A percentile compares a stretch with the other conserved stretches of the same genome.
These are phyloP conservation scores for Chlorops oryzae DNA, from an alignment of 1,140 invertebrate species.

Conservation along the genomic window DNA sequence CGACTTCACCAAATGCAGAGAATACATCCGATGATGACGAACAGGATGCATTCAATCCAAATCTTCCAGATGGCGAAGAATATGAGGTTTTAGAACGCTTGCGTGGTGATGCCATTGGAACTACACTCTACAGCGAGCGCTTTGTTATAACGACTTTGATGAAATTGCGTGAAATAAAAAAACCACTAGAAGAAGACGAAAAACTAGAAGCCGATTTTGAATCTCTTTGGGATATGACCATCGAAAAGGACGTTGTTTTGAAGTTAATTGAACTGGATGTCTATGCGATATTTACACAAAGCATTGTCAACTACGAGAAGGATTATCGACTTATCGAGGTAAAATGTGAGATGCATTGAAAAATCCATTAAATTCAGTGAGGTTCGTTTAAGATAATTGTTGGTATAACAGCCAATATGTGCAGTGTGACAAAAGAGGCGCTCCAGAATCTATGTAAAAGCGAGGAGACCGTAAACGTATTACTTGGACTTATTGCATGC, in stretches of 20 bases:
- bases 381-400: slow-evolving; percentile 63
- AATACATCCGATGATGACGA: too few relatives aligned
- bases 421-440: slow-evolving; percentile 51
- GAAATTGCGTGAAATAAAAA: slow-evolving; percentile 50
- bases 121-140: slow-evolving; percentile 66
- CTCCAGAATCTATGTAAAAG: slow-evolving; percentile 48
- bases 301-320: too few relatives aligned
- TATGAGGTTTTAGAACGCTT: slow-evolving; percentile 46
- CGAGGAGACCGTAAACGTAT: slow-evolving; percentile 45
- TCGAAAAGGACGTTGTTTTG: slow-evolving; percentile 62
- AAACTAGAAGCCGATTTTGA: slow-evolving; percentile 64
- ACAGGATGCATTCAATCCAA: slow-evolving; percentile 9
- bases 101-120: slow-evolving; percentile 66
- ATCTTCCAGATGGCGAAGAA: neutral
- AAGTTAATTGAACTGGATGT: slow-evolving; percentile 61
- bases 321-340: too few relatives aligned
- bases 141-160: slow-evolving; percentile 65
- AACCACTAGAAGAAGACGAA: slow-evolving; percentile 48
- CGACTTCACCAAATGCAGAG: too few relatives aligned
- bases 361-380: slow-evolving; percentile 49
- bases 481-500: slow-evolving; percentile 55
- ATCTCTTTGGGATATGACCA: slow-evolving; percentile 71
- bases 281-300: slow-evolving; percentile 53
- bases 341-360: too few relatives aligned
- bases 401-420: slow-evolving; percentile 68